Conservation (phyloP, 2,797 vertebrate genomes). For the Tachyglossus aculeatus region DNA sequence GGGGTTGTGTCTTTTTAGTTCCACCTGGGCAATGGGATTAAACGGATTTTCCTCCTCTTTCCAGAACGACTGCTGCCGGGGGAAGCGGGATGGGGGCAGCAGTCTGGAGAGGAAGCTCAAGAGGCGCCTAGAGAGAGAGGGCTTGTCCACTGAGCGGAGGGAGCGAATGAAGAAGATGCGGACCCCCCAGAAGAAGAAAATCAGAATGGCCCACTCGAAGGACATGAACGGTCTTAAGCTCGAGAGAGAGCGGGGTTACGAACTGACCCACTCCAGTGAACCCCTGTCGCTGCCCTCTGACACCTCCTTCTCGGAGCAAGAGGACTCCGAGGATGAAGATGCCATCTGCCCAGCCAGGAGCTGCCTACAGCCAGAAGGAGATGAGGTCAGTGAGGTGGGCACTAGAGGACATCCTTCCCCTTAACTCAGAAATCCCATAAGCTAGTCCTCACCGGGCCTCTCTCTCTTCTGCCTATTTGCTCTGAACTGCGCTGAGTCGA, state of each 20-base stretch:
- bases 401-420: slow-evolving; percentile 48
- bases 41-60: slow-evolving; percentile 1
- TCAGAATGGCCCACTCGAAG: slow-evolving; percentile 80
- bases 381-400: slow-evolving; percentile 85
- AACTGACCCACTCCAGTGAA: slow-evolving; percentile 59
- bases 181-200: slow-evolving; percentile 87
- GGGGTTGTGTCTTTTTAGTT: too few species aligned
- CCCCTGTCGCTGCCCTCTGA: slow-evolving; percentile 79
- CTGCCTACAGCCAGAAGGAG: slow-evolving; percentile 95
- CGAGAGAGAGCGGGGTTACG: slow-evolving; percentile 66
- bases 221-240: slow-evolving; percentile 73
- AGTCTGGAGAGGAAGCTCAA: slow-evolving; percentile 86
- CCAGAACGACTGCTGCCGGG: slow-evolving; percentile 79
- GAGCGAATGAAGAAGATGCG: slow-evolving; percentile 76
- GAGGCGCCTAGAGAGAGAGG: slow-evolving; percentile 85
- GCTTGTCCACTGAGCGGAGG: slow-evolving; percentile 69
- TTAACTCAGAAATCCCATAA: slow-evolving; percentile 46
- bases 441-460: slow-evolving; percentile 44
- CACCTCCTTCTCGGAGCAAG: slow-evolving; percentile 80
- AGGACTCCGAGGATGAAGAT: slow-evolving; percentile 94
- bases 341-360: slow-evolving; percentile 92
- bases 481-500: slow-evolving; percentile 51
- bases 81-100: slow-evolving; percentile 76
- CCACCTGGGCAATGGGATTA: too few species aligned
- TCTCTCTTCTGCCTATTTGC: slow-evolving; percentile 51